Base-by-base conservation (phyloP, 2,113 vertebrate genomes). In the Todiramphus chloris region DNA sequence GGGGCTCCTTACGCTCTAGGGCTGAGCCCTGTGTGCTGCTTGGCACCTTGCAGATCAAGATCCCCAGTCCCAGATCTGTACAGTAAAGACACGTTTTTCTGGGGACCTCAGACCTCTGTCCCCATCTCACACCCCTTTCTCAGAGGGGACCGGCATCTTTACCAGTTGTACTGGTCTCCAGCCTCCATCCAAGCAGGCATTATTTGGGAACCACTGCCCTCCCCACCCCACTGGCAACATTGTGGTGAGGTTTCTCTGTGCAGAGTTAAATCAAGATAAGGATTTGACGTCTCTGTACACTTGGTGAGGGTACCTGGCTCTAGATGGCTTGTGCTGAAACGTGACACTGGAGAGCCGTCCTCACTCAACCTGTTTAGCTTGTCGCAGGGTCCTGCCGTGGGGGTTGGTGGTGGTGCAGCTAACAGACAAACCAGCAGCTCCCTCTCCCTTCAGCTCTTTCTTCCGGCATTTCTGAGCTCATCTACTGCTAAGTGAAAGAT, bases 161-260 rank as follows among this genome's bases (percentile, higher is more conserved):
- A 5, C 17, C 44, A 23, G 30, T 30, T 4, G 5, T 18, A 31
- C 62, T 44, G n/a, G 46, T 31, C 56, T 41, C 31, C 41, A 20
- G 51, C 16, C 74, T 18, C 50, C 44, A 3, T 3, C 21, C 41
- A 1, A 8, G 44, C 41, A 9, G 69, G 50, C 0, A 0, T 0
- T 46, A 44, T 23, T 59, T 59, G 63, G 41, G 23, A 5, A 17
- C 35, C 44, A 2, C 43, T 24, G 23, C 20, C 41, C 11, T 56
- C 27, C 67, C 39, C 44, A 10, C 27, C 58, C 27, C 75, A 5
- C 19, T 1, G 48, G 33, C n/a, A 70, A 43, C 16, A 2, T 2
- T 1, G 11, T 0, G 62, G 14, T 30, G 66, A 55, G 67, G 16
- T 44, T 89, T 39, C 25, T 19, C 51, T 3, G 30, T 6, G 3